These are phyloP conservation scores for Cossypha caffra DNA, from an alignment of 2,797 vertebrate genomes.

Conservation along the genomic window DNA sequence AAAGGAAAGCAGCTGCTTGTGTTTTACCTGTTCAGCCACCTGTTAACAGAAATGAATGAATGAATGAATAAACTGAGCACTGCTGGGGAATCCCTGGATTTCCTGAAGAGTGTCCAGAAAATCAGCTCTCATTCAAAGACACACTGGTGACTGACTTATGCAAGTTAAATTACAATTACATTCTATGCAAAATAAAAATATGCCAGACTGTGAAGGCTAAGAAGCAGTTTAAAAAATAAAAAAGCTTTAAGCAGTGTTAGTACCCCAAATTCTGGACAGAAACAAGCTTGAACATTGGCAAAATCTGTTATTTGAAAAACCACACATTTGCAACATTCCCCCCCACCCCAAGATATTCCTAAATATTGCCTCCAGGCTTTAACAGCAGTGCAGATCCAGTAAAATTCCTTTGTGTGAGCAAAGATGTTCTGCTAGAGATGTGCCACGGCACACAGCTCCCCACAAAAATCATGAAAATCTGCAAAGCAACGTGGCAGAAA, in stretches of 20 bases:
- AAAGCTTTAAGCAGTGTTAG: neutral
- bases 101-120: neutral
- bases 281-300: neutral
- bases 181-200: neutral
- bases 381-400: neutral
- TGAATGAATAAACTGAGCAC: neutral
- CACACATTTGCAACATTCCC: neutral
- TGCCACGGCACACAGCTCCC: neutral
- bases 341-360: neutral
- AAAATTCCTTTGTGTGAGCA: neutral
- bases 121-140: neutral
- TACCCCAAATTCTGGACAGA: neutral
- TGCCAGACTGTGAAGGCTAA: neutral
- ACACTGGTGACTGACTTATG: neutral
- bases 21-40: neutral
- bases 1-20: neutral
- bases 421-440: neutral
- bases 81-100: neutral
- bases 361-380: neutral
- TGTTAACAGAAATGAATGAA: slow-evolving; percentile 7
- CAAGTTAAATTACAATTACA: neutral
- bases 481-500: neutral
- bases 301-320: neutral
- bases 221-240: neutral
- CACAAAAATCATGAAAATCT: neutral